These are phyloP conservation scores for Abscondita cerata DNA, from an alignment of 2,888 invertebrate species.

Conservation along the genomic window DNA sequence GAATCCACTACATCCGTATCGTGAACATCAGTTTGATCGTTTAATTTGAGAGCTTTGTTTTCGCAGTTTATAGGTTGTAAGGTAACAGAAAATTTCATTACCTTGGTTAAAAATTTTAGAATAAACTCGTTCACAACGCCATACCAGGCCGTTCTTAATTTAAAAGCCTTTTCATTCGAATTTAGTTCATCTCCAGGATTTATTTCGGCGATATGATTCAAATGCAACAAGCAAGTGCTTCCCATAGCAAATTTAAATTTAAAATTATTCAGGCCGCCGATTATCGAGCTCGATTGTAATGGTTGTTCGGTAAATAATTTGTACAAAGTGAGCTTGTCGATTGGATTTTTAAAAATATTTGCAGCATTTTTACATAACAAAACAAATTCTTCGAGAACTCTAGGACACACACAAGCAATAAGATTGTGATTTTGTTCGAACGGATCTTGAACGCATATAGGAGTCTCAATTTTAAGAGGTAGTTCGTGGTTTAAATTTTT, in stretches of 20 bases:
- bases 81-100: conserved; percentile 50
- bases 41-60: conserved; percentile 51
- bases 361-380: conserved; percentile 47
- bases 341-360: conserved; percentile 42
- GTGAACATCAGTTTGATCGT: conserved; percentile 53
- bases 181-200: conserved; percentile 24
- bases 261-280: conserved; percentile 18
- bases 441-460: conserved; percentile 72
- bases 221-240: conserved; percentile 31
- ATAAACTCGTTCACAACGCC: conserved; percentile 47
- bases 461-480: conserved; percentile 55
- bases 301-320: conserved; percentile 36
- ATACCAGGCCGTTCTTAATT: conserved; percentile 48
- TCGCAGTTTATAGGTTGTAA: conserved; percentile 38
- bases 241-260: conserved; percentile 41
- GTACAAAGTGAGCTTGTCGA: conserved; percentile 25
- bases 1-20: conserved; percentile 47
- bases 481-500: conserved; percentile 39
- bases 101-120: conserved; percentile 50
- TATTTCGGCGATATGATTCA: conserved; percentile 32
- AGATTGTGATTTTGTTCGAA: conserved; percentile 70
- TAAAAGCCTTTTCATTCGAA: conserved; percentile 39
- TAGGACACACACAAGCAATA: conserved; percentile 53
- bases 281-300: no score
- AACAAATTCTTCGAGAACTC: conserved; percentile 49